These are phyloP conservation scores for Drosophila borealis DNA, from an alignment of 2,888 invertebrate genomes.

Conservation along the genomic window DNA sequence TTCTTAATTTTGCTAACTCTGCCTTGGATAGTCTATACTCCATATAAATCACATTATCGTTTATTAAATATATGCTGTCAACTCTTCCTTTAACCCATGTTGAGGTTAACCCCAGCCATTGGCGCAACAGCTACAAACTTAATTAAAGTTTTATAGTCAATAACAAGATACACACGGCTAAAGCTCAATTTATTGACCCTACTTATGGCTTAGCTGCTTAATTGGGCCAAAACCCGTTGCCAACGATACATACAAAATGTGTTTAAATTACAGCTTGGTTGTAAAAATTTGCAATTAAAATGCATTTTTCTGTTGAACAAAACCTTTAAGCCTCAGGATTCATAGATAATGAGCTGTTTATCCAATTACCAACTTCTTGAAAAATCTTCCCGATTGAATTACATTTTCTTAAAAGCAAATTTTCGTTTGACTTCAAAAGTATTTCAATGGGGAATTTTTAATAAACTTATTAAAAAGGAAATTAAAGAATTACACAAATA, in stretches of 20 bases:
- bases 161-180: background rate
- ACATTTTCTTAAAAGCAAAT: too few relatives aligned
- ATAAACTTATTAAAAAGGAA: too few relatives aligned
- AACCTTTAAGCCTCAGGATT: background rate
- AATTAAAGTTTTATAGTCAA: background rate
- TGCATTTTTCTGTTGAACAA: background rate
- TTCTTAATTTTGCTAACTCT: background rate
- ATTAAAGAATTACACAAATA: too few relatives aligned
- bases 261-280: background rate
- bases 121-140: background rate
- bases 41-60: background rate
- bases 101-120: background rate
- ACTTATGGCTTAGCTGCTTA: slow-evolving; percentile 5
- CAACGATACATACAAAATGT: background rate
- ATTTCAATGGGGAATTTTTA: too few relatives aligned
- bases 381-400: too few relatives aligned
- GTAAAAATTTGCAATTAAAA: slow-evolving; percentile 2
- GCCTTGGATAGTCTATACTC: background rate
- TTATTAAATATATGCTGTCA: background rate
- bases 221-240: background rate
- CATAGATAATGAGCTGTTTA: background rate
- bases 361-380: too few relatives aligned
- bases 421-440: too few relatives aligned
- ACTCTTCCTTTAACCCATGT: background rate
- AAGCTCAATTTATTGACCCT: background rate